Conservation (phyloP, 2,888 invertebrate genomes). For the Chironomus tentans region DNA sequence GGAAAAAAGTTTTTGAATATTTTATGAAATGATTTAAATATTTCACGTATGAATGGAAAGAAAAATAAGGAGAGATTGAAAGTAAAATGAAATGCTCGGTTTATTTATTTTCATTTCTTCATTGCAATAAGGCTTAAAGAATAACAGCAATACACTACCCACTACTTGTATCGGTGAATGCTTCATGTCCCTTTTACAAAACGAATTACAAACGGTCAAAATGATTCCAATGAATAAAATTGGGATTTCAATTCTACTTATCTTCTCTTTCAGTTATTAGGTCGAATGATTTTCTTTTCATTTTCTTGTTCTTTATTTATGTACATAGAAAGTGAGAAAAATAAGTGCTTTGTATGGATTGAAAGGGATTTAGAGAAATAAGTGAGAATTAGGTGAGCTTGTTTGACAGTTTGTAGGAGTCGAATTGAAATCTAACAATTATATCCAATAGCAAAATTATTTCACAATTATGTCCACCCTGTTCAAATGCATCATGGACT, state of each 20-base stretch:
- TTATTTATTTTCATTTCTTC: too few species aligned
- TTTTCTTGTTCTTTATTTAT: background rate
- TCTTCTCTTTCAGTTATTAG: background rate
- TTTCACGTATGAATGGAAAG: background rate
- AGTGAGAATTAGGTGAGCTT: background rate
- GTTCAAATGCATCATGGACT: background rate
- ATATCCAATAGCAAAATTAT: too few species aligned
- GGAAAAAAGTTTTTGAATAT: slow-evolving; percentile 1
- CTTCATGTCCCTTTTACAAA: background rate
- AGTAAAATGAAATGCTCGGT: background rate
- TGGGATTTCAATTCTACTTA: too few species aligned
- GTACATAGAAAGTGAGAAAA: background rate
- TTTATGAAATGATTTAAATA: slow-evolving; percentile 11
- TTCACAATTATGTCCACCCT: too few species aligned
- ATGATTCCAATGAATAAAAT: background rate
- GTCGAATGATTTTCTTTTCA: background rate
- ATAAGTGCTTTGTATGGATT: background rate
- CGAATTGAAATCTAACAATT: too few species aligned
- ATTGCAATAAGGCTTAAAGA: background rate
- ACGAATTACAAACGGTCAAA: background rate
- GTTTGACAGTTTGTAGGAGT: too few species aligned
- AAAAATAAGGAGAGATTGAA: background rate
- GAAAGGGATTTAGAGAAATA: too few species aligned
- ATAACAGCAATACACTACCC: background rate
- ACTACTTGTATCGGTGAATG: background rate